Conservation (phyloP, 2,888 invertebrate genomes). For the Agonum fuliginosum region DNA sequence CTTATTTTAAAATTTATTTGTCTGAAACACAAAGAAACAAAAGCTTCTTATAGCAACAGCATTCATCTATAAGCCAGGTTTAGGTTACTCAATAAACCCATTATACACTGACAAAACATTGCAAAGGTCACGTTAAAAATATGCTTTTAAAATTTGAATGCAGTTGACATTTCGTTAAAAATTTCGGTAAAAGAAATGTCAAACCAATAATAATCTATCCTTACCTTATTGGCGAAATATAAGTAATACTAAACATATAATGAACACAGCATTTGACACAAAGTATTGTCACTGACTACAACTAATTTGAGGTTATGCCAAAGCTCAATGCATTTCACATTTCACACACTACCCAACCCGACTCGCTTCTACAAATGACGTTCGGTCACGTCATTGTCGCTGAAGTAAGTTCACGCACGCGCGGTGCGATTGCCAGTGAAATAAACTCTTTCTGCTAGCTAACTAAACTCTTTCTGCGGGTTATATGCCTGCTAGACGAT, state of each 20-base stretch:
- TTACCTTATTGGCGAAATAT: conserved; percentile 17
- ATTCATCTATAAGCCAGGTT: no score
- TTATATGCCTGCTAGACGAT: no score
- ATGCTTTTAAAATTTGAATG: conserved; percentile 32
- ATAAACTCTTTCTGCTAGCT: conserved; percentile 13
- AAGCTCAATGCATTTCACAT: conserved; percentile 18
- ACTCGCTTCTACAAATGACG: conserved; percentile 14
- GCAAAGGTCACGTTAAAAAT: conserved; percentile 22
- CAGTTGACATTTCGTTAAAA: conserved; percentile 43
- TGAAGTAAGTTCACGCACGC: conserved; percentile 9
- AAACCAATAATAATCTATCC: conserved; percentile 11
- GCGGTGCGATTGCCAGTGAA: neutral
- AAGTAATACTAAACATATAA: conserved; percentile 15
- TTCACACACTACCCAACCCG: conserved; percentile 22
- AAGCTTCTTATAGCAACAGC: no score
- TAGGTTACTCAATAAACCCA: conserved; percentile 1
- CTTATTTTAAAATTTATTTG: no score
- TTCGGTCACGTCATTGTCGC: conserved; percentile 13
- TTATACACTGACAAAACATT: conserved; percentile 28
- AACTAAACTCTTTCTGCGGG: neutral
- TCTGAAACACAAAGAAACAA: no score
- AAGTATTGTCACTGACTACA: conserved; percentile 40
- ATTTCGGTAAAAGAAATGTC: conserved; percentile 35
- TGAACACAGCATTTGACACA: conserved; percentile 49
- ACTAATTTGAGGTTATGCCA: conserved; percentile 35